Base-by-base conservation (phyloP, 1,140 invertebrate genomes). In the Heliconius melpomene region DNA sequence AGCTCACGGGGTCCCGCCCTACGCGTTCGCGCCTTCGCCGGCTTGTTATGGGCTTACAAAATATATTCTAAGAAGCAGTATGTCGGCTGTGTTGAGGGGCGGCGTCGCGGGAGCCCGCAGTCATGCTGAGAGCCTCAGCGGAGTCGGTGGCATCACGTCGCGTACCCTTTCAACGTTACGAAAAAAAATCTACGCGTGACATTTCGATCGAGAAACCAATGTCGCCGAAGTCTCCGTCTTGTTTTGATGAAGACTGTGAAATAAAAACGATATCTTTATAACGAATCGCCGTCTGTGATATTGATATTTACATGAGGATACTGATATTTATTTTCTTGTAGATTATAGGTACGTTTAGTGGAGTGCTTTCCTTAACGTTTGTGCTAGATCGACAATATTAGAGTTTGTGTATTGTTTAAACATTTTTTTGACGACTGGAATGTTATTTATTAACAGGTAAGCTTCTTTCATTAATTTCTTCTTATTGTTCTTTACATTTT, bases 81-180 rank as follows among this genome's bases (percentile, higher is more conserved):
- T 91, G 90, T 91, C 90, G 90, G 90, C 85, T 88, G 85, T 86
- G 80, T 75, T 87, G 88, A 91, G 92, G 91, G 93, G 91, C 90
- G 91, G 87, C 92, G 89, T 88, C 88, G 91, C 93, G 91, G 93
- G 93, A 90, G 90, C 89, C 86, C 91, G 89, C 93, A 94, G 93
- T 94, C 93, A 93, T 94, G 93, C 93, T 94, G 93, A 90, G 93
- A 89, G 75, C 84, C 89, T 94, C 93, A 90, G 92, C 92, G 86
- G 87, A 91, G 89, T 87, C 88, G 88, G 88, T 86, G 93, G 91
- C 89, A 88, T 87, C 90, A 93, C 86, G 91, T 89, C 89, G 92
- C 90, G 92, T 89, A 86, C 79, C 84, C 82, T 91, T 89, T 89
- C 88, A 88, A 85, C 86, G 80, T 83, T 86, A 83, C 91, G 86